Evolutionary conservation across 1,140 invertebrate genomes (phyloP), one percentile per base, ranked within the genome.

Genomic region (Drosophila parvula): DNA sequence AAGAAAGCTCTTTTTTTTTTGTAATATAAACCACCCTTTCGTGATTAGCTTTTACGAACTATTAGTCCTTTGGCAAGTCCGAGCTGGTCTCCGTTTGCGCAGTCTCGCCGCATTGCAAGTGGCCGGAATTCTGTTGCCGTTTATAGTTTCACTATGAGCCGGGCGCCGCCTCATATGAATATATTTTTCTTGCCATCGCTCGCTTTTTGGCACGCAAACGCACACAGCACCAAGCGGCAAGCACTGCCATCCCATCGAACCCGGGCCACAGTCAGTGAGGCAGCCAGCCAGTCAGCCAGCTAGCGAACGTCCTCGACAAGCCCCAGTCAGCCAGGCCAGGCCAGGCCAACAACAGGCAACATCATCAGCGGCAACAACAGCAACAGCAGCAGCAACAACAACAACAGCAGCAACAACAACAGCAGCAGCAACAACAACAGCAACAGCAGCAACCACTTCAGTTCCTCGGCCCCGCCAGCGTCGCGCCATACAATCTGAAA

Each of bases 171-270:
- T 65, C 61, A 88, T 86, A 88, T 74, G 83, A 88, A 78, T 86
- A 78, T 86, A 83, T 88, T 88, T 88, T 88, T 50, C 67, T 88
- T 88, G 32, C 58, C 68, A 58, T 70, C 68, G 79, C 51, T 81
- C 57, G 80, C 60, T 70, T 78, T 86, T 85, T 85, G 78, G 82
- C 83, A 86, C 82, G 82, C 82, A 86, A 86, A 86, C 82, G 82
- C 82, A 86, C 81, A 68, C 78, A 62, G 60, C 43, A 69, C 77
- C 53, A 60, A 67, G 60, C 70, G 22, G 22, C 22, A 60, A 56
- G 36, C 22, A 41, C 43, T 56, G 34, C 62, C 55, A 28, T 48
- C 55, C 58, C 44, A 63, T 73, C 45, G 50, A 65, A 60, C 41
- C 74, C 78, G 38, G 38, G 70, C 57, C 44, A 78, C 55, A 45